Base-by-base conservation (phyloP, 1,140 invertebrate species). In the Sycobia sp. region DNA sequence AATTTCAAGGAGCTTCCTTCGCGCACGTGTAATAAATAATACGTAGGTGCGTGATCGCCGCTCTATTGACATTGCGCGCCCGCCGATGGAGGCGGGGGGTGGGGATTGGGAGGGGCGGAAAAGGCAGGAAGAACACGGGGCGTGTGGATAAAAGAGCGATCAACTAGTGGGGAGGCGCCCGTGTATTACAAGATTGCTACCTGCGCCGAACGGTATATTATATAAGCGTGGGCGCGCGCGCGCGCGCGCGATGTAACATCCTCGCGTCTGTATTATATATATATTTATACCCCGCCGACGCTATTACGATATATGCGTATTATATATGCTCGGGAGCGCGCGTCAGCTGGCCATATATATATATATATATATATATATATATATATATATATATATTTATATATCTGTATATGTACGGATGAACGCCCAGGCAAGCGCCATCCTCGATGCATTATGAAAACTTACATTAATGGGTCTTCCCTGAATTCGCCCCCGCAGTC, bases 171-270 rank as follows among this genome's bases (percentile, higher is more conserved):
- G 54, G 54, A 50, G 38, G 41, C 18, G 50, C 38, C n/a, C n/a
- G n/a, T n/a, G n/a, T n/a, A n/a, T n/a, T n/a, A n/a, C n/a, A 34
- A 46, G 32, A 59, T 65, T 59, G 56, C 55, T 65, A 65, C 56
- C 50, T 60, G 50, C 55, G 11, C 16, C 16, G 20, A 9, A 27
- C 41, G n/a, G n/a, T 22, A 16, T n/a, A 32, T 32, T 32, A 32
- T 4, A 4, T 4, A 11, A 32, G 29, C 29, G 29, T 32, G 5
- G 11, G 29, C 13, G n/a, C n/a, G n/a, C n/a, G n/a, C n/a, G 13
- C 56, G 43, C 23, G 34, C 46, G 22, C 14, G 32, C 55, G 39
- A 46, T n/a, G n/a, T 54, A 58, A 54, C n/a, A 43, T 34, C 29
- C n/a, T 29, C 13, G 38, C 7, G 4, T 23, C 34, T 9, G 49